Conservation (phyloP, 2,797 vertebrate genomes). For the Rhynchonycteris naso region DNA sequence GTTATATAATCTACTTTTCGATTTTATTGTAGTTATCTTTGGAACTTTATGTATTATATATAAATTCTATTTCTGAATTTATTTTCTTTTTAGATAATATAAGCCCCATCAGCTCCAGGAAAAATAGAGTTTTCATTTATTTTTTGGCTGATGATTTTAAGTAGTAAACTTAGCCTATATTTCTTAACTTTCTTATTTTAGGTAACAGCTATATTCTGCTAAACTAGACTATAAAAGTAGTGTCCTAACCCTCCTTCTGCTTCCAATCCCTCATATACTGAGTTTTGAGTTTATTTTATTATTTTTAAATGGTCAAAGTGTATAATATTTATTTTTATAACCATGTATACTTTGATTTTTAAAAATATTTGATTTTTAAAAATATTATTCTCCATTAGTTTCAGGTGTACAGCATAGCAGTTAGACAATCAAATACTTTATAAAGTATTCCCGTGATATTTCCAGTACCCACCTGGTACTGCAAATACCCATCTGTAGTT, state of each 20-base stretch:
- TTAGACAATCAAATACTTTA: neutral
- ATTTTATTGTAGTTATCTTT: neutral
- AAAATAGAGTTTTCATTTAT: neutral
- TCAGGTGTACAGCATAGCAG: neutral
- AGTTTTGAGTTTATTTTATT: neutral
- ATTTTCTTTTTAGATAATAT: constrained; percentile 7
- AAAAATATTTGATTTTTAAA: neutral
- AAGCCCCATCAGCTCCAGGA: neutral
- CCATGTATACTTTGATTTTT: neutral
- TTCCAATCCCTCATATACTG: neutral
- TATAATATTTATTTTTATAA: neutral
- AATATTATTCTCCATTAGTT: neutral
- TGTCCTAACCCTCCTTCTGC: neutral
- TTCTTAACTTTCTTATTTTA: neutral
- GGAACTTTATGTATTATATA: neutral
- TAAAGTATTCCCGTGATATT: neutral
- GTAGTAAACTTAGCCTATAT: neutral
- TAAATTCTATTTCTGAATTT: neutral
- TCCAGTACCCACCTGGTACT: neutral
- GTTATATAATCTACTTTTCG: neutral
- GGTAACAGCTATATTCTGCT: neutral
- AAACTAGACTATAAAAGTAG: neutral
- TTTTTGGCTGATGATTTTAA: neutral
- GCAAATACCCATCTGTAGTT: too few species aligned
- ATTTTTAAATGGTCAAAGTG: neutral